Base-by-base conservation (phyloP, 2,888 invertebrate species). In the Orthosia gothica region DNA sequence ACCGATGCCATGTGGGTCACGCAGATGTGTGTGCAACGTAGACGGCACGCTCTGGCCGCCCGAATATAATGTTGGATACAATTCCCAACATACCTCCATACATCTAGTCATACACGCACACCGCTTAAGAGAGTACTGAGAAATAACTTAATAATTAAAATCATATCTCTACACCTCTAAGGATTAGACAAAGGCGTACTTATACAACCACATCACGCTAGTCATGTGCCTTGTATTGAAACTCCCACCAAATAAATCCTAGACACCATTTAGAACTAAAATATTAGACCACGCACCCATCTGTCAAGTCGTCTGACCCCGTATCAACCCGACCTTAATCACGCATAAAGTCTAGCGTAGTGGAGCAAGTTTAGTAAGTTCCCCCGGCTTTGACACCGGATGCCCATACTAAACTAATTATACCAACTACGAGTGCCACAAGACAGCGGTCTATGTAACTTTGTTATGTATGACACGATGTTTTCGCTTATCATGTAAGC, bases 371-470 rank as follows among this genome's bases (percentile, higher is more conserved):
- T 84, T 57, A 80, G 77, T 76, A 84, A 84, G 75, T 85, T 80
- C 67, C 82, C 63, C 52, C 23, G 58, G 63, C 86, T 84, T 86
- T 82, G 86, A 84, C 84, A 87, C 86, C 81, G 86, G 87, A 86
- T 81, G 86, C 81, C 82, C 77, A 70, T 79, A 76, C 82, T 79
- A 82, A 85, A 87, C 80, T 87, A 87, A 86, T 86, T 86, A 85
- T 74, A 77, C 32, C 15, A 70, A 65, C 81, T 81, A 67, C 63
- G 20, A 66, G 52, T 40, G 20, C 58, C 58, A 45, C 67, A 73
- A 82, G 85, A 85, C 61, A 70, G 73, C 61, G 58, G 50, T n/a
- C 40, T 32, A 78, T 54, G 70, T 70, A 70, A 61, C 78, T 74
- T 73, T 66, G 58, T 84, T 84, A 82, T 52, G 18, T 55, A 54